Evolutionary conservation across 2,113 vertebrate species (phyloP).

Genomic region (Cynoglossus semilaevis): DNA sequence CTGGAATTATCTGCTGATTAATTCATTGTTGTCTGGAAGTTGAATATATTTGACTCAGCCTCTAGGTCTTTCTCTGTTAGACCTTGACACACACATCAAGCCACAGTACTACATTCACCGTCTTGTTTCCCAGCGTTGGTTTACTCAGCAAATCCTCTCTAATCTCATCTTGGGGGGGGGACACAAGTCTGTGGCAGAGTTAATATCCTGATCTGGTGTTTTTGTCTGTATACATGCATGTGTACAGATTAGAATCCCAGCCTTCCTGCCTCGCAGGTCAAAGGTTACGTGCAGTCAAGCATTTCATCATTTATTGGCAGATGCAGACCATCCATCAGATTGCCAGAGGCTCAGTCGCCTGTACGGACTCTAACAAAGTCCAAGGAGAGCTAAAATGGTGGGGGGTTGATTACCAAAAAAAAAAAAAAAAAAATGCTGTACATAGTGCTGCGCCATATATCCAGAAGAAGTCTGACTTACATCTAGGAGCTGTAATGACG

Average conservation of each 20-base stretch:
- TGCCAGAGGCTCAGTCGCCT: constrained; percentile 23
- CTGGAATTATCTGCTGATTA: constrained; percentile 5
- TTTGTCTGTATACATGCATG: neutral
- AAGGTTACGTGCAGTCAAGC: constrained; percentile 34
- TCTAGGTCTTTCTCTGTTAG: too few species aligned
- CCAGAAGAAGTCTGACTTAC: too few species aligned
- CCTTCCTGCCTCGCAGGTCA: constrained; percentile 39
- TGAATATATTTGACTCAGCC: neutral
- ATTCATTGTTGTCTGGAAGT: constrained; percentile 6
- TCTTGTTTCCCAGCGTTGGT: constrained; percentile 6
- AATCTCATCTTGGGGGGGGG: neutral
- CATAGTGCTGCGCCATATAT: too few species aligned
- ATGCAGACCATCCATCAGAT: constrained; percentile 53
- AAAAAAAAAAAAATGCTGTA: too few species aligned
- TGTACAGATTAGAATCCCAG: constrained; percentile 33
- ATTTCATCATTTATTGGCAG: constrained; percentile 48
- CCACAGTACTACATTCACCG: neutral
- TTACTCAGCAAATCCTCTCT: constrained; percentile 34
- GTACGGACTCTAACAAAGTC: constrained; percentile 24
- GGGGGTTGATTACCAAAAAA: too few species aligned
- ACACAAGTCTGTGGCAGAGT: neutral
- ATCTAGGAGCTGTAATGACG: too few species aligned
- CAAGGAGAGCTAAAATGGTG: constrained; percentile 21
- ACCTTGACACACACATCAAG: neutral
- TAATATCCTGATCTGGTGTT: neutral